These are phyloP conservation scores for Falco naumanni DNA, from an alignment of 2,797 vertebrate species.

Conservation along the genomic window DNA sequence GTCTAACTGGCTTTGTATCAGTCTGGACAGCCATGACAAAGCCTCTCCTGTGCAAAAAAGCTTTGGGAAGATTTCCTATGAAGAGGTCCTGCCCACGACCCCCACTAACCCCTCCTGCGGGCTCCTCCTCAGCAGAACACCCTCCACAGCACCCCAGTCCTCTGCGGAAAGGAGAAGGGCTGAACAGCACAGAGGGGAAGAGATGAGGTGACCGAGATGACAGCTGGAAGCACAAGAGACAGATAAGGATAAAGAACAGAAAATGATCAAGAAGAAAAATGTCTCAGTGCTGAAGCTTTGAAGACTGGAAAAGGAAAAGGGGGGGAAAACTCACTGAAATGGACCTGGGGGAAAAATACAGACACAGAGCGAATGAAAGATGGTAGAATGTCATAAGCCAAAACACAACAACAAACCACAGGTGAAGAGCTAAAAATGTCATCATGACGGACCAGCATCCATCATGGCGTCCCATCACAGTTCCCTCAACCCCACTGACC, in stretches of 20 bases:
- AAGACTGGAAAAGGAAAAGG: not conserved
- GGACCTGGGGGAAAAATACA: not conserved
- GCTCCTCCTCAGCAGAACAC: not conserved
- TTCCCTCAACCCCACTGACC: not conserved
- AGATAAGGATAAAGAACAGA: not conserved
- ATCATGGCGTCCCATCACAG: not conserved
- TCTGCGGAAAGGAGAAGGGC: not conserved
- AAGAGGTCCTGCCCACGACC: not conserved
- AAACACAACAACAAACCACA: not conserved
- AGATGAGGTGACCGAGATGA: not conserved
- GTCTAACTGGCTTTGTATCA: not conserved
- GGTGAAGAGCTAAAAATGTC: not conserved
- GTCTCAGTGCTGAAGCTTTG: not conserved
- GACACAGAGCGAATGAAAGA: not conserved
- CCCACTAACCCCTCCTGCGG: not conserved
- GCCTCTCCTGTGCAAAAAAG: not conserved
- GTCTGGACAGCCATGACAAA: not conserved
- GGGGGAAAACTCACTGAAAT: rapidly evolving
- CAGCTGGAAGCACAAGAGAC: not conserved
- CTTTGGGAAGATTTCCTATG: not conserved
- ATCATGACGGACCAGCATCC: not conserved
- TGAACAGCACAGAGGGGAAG: not conserved
- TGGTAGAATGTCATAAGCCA: not conserved
- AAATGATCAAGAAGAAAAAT: not conserved
- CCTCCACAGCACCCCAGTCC: not conserved